A percentile compares a stretch with the other conserved stretches of the same genome.
These are phyloP conservation scores for Bathynomus jamesi DNA, from an alignment of 1,140 invertebrate species.

Conservation along the genomic window DNA sequence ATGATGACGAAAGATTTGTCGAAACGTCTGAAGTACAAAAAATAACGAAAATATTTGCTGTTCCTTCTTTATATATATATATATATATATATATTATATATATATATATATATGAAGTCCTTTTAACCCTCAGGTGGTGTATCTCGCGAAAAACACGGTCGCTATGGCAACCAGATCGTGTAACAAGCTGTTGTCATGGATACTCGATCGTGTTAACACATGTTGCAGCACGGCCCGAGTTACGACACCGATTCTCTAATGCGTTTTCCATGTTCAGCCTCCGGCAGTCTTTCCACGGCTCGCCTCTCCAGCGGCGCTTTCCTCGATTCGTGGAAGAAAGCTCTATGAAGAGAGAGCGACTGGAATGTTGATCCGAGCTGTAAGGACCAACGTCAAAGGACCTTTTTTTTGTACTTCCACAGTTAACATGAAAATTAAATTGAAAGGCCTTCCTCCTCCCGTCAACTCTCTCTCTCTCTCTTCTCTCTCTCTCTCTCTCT, in stretches of 20 bases:
- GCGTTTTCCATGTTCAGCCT: not conserved
- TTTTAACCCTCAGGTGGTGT: not conserved
- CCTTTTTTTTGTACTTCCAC: not conserved
- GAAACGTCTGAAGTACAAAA: too few relatives aligned
- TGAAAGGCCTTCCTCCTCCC: not conserved
- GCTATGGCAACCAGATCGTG: not conserved
- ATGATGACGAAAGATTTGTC: too few relatives aligned
- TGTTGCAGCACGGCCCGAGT: not conserved
- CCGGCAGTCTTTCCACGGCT: not conserved
- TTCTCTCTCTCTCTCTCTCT: not conserved
- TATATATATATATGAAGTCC: too few relatives aligned
- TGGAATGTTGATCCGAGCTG: not conserved
- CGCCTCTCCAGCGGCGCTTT: not conserved
- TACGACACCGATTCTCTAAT: not conserved
- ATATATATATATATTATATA: too few relatives aligned
- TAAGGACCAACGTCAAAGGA: not conserved
- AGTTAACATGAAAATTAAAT: not conserved
- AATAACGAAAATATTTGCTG: too few relatives aligned
- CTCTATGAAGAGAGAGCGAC: not conserved
- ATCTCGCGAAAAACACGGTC: not conserved
- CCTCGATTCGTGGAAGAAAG: not conserved
- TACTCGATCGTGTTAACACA: constrained; percentile 1
- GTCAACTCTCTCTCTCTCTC: not conserved
- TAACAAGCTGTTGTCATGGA: constrained; percentile 1
- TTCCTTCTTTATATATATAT: too few relatives aligned